Base-by-base conservation (phyloP, 2,888 invertebrate genomes). In the Eupithecia inturbata region DNA sequence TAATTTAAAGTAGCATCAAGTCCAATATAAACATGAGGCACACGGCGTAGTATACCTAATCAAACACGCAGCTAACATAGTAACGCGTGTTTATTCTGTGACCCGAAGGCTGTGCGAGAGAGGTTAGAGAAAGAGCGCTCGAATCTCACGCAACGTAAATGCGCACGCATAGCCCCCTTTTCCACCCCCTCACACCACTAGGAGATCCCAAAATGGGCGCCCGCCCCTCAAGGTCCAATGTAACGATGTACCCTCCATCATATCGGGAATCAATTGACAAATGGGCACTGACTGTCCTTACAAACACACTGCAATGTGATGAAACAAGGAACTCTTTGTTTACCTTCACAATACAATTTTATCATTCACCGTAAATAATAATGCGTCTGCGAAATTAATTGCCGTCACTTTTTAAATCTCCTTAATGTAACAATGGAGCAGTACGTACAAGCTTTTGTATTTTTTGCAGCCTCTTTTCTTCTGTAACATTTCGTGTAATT, bases 201-300 rank as follows among this genome's bases (percentile, higher is more conserved):
- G 82, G 85, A 87, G 89, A 89, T 90, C 92, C 90, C 87, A 82
- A 88, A 89, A 83, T 86, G 85, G 87, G 88, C 87, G 90, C 89
- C 90, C 91, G 87, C 91, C 90, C 90, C 90, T 91, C 92, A 92
- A 90, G 92, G 90, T 87, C 89, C 90, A 87, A 89, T 91, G 91
- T 92, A 89, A 91, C 92, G 85, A 88, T 89, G 92, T 92, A 92
- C 92, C 91, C 92, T 92, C 92, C 92, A 92, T 93, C 93, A 92
- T 93, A 94, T 93, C 89, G 91, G 87, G 92, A 93, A 93, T 94
- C 93, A 93, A 93, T 94, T 93, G 94, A 91, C 92, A 92, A 92
- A 93, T 92, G 89, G 88, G 86, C 83, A 88, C 85, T 77, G 82
- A 82, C 85, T 82, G 83, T 81, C 84, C 82, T 79, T 80, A 79